Evolutionary conservation across 1,140 invertebrate species (phyloP).

Genomic region (Pomphorhynchus laevis): DNA sequence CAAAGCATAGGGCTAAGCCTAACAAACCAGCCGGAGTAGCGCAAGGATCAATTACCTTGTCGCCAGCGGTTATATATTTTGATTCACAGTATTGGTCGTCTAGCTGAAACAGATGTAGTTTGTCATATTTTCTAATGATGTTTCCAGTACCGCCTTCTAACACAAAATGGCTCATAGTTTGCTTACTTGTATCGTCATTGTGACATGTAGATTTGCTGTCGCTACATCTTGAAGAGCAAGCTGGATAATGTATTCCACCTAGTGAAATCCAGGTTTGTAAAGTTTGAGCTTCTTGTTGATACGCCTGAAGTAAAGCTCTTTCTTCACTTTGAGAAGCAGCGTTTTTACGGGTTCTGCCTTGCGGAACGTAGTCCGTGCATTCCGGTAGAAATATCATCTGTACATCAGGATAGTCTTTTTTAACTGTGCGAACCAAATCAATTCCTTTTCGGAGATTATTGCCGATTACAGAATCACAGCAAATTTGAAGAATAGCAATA

Average conservation of each 20-base stretch:
- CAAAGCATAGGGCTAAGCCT: conserved; percentile 41
- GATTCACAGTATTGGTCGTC: conserved; percentile 48
- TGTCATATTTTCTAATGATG: conserved; percentile 38
- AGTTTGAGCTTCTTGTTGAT: conserved; percentile 32
- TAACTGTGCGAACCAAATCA: too few species aligned
- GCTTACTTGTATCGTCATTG: conserved; percentile 13
- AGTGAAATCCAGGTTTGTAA: conserved; percentile 54
- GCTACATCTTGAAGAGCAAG: conserved; percentile 14
- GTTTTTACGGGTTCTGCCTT: conserved; percentile 30
- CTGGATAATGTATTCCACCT: conserved; percentile 54
- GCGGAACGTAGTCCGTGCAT: conserved; percentile 54
- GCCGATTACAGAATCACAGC: too few species aligned
- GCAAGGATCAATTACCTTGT: conserved; percentile 29
- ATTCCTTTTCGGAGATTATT: too few species aligned
- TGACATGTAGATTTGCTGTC: background rate
- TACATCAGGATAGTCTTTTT: too few species aligned
- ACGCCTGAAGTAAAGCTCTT: conserved; percentile 28
- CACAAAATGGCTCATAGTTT: conserved; percentile 39
- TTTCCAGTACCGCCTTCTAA: conserved; percentile 41
- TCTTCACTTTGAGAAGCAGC: conserved; percentile 46
- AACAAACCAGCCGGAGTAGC: conserved; percentile 36
- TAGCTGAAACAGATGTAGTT: conserved; percentile 66
- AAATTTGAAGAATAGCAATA: too few species aligned
- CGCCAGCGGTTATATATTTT: conserved; percentile 29
- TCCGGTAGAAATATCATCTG: conserved; percentile 81